Evolutionary conservation across 1,140 invertebrate species (phyloP), one percentile per base, ranked within the genome.

Genomic region (Littorina saxatilis): DNA sequence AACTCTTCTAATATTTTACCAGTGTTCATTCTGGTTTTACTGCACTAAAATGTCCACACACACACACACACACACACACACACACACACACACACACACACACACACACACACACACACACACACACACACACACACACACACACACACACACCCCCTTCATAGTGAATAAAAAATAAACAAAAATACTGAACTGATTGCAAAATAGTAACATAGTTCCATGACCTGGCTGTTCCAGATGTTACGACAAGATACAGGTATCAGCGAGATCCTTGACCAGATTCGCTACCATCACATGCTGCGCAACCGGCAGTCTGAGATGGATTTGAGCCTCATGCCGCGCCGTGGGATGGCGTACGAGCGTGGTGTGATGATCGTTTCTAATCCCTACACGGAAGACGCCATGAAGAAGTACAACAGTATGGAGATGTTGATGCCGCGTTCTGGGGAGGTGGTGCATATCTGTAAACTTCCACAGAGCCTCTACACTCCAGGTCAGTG

Each of bases 401-500:
- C 85, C 1, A 79, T 87, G 17, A 90, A 88, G 82, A 92, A 91
- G 79, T 91, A 88, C 83, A 90, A 90, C 83, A 88, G 87, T 75
- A 91, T 91, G 87, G 90, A 91, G 80, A 83, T 90, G 72, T 75
- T 92, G 73, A 82, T 90, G 32, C 90, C 90, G 15, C 85, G 86
- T 70, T 87, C 87, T 55, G 90, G 91, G 39, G 88, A 90, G 76
- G 88, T 91, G 3, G 87, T 88, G 20, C 81, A 84, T 63, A 87
- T 91, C 17, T 90, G 90, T 84, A 90, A 91, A 83, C 85, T 92
- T 17, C 91, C 91, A 29, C 90, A 91, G 70, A 91, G 89, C 83
- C 84, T 92, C 15, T 91, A 89, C 83, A 92, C 90, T 15, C 91
- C 91, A 85, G 91, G 91, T 91, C 83, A 82, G 75, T 43, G 9